Percentiles rank a stretch among this genome's conserved stretches.
phyloP scores from a whole-genome alignment of 1,140 invertebrate genomes.

The Bombus turneri region DNA sequence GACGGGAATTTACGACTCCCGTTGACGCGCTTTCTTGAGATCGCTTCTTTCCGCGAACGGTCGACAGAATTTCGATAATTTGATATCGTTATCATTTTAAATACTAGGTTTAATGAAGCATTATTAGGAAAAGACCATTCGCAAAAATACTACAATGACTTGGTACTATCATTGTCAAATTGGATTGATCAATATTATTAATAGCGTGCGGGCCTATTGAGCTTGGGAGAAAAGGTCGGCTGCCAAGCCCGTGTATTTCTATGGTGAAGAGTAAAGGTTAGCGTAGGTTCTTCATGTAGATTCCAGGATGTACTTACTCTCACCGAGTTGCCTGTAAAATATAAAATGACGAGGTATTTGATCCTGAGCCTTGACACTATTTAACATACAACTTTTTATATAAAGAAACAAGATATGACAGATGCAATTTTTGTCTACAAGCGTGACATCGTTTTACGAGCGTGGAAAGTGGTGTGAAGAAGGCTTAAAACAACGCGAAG shows the following conservation, averaged over 20 bases:
- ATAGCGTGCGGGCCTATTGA: not conserved
- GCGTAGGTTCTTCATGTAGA: conserved; percentile 39
- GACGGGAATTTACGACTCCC: too few relatives aligned
- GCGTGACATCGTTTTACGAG: conserved; percentile 51
- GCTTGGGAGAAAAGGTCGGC: conserved; percentile 59
- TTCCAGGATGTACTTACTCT: conserved; percentile 27
- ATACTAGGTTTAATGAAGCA: not conserved
- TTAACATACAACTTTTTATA: not conserved
- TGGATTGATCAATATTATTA: not conserved
- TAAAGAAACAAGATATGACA: not conserved
- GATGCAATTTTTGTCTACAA: conserved; percentile 20
- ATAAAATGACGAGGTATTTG: not conserved
- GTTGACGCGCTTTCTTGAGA: too few relatives aligned
- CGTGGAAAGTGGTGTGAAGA: conserved; percentile 45
- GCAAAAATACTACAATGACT: not conserved
- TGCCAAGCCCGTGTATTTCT: conserved; percentile 44
- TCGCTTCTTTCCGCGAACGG: too few relatives aligned
- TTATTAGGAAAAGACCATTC: not conserved
- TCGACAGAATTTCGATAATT: too few relatives aligned
- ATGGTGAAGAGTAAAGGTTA: conserved; percentile 65
- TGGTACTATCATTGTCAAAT: not conserved
- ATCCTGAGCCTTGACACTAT: not conserved
- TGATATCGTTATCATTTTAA: too few relatives aligned
- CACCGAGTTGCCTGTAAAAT: not conserved
- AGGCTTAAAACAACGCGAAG: conserved; percentile 55